phyloP scores from a whole-genome alignment of 2,113 vertebrate genomes.

The Tyto alba region DNA sequence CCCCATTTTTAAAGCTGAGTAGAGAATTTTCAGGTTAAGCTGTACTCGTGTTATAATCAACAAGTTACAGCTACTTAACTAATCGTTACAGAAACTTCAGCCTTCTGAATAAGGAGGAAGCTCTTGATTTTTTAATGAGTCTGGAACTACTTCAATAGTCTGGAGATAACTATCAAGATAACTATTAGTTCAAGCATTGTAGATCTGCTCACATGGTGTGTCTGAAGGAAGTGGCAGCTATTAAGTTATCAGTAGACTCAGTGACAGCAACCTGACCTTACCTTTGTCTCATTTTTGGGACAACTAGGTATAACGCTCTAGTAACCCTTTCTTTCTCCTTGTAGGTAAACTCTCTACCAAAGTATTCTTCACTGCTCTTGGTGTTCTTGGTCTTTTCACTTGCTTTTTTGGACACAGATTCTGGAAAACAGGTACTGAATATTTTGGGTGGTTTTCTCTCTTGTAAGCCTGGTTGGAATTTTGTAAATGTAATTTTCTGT shows the following conservation, averaged over 20 bases:
- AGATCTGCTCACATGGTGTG: not conserved
- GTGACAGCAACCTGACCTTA: not conserved
- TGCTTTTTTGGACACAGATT: slow-evolving; percentile 93
- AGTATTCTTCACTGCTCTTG: slow-evolving; percentile 84
- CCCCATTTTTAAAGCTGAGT: not conserved
- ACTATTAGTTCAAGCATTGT: not conserved
- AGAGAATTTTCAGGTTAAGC: not conserved
- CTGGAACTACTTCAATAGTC: not conserved
- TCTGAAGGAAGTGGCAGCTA: not conserved
- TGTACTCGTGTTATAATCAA: not conserved
- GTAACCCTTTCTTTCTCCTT: not conserved
- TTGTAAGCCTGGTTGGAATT: not conserved
- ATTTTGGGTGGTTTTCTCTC: not conserved
- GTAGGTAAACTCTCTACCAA: slow-evolving; percentile 85
- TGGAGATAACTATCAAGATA: not conserved
- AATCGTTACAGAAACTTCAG: not conserved
- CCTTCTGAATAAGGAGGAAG: not conserved
- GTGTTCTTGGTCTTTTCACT: slow-evolving; percentile 84
- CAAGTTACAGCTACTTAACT: not conserved
- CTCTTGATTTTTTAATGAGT: not conserved
- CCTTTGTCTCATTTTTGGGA: not conserved
- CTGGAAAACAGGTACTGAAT: slow-evolving; percentile 88
- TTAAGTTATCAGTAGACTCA: not conserved
- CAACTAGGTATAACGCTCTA: not conserved
- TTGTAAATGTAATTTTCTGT: not conserved